Evolutionary conservation across 2,888 invertebrate genomes (phyloP), one percentile per base, ranked within the genome.

Genomic region (Rhabditoides inermis): DNA sequence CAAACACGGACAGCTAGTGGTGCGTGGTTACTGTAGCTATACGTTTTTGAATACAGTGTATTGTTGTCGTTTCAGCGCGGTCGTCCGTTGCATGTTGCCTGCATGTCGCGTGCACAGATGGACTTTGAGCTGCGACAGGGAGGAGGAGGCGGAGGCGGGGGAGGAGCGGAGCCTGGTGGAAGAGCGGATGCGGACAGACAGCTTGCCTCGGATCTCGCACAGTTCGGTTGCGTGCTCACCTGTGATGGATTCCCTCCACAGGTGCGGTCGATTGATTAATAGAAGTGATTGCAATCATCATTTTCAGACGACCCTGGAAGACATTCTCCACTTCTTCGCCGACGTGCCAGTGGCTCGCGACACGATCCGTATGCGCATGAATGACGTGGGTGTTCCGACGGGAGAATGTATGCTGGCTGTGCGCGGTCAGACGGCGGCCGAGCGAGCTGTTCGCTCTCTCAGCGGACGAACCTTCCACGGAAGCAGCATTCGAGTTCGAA

Each of bases 341-440:
- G 53, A 52, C 12, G 65, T 52, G 36, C 49, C 54, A 2, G 56
- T 63, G 15, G 55, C 60, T 23, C 56, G 52, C 10, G 52, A 55
- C 26, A 60, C 60, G 3, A 52, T 67, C 15, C 49, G 61, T 15
- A 65, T 67, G 25, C 48, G 60, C 30, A 52, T 61, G 49, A 52
- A 46, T 3, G 60, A 57, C 1, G 50, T 52, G 42, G 55, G 55
- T 10, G 32, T 57, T 3, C 52, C 54, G 45, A 67, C 67, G 42
- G 67, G 67, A 25, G 67, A 65, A 26, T 65, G 65, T 35, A 55
- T 65, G 53, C 42, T 65, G 3, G 56, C 60, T 6, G 48, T 58
- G 22, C n/a, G 18, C 3, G 27, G 26, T 26, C 0, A 2, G 10
- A 10, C 32, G 23, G 20, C 25, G 27, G 49, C 54, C 2, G 2